A percentile compares a stretch with the other conserved stretches of the same genome.
phyloP scores from a whole-genome alignment of 2,797 vertebrate genomes.

The Macropus fuliginosus region DNA sequence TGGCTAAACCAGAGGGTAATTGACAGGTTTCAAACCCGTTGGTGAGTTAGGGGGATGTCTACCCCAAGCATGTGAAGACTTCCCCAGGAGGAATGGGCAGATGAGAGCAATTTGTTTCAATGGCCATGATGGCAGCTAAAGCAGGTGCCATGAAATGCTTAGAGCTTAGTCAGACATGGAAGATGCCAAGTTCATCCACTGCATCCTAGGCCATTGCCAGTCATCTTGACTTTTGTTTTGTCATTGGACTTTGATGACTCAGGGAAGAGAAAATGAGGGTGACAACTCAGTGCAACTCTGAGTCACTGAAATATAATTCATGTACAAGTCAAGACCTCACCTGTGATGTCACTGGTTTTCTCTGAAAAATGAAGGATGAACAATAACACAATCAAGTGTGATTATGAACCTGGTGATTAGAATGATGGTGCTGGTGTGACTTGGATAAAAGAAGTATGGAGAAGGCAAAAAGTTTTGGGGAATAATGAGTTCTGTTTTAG shows the following conservation, averaged over 20 bases:
- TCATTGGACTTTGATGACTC: not conserved
- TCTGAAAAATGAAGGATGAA: not conserved
- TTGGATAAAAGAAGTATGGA: not conserved
- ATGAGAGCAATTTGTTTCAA: not conserved
- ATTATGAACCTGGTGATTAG: not conserved
- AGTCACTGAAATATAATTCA: not conserved
- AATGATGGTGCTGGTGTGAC: not conserved
- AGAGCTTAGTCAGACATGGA: not conserved
- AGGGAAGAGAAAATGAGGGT: not conserved
- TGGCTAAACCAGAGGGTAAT: not conserved
- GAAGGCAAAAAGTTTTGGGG: not conserved
- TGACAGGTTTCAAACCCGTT: not conserved
- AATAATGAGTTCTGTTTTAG: not conserved
- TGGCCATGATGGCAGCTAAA: not conserved
- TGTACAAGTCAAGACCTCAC: not conserved
- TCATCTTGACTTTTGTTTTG: not conserved
- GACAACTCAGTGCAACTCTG: not conserved
- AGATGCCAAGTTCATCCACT: not conserved
- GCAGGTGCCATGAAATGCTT: not conserved
- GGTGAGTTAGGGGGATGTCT: not conserved
- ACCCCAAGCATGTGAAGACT: not conserved
- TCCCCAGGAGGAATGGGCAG: not conserved
- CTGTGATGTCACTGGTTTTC: not conserved
- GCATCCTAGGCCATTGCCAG: not conserved
- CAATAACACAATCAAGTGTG: not conserved